These are phyloP conservation scores for Scatophagus argus DNA, from an alignment of 2,113 vertebrate genomes.

Conservation along the genomic window DNA sequence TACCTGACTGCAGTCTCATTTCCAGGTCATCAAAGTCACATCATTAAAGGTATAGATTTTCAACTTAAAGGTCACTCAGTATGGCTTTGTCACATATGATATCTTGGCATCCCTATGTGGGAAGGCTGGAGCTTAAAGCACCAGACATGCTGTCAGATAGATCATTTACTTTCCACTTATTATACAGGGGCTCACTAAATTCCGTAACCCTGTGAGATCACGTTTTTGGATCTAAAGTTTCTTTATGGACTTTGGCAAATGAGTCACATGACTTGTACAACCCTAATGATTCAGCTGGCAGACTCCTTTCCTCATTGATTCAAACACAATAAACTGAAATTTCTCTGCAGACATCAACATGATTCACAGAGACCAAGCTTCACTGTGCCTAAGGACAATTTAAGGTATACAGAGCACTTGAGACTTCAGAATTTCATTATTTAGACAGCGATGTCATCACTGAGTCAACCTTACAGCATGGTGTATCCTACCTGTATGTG, in stretches of 20 bases:
- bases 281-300: slow-evolving; percentile 45
- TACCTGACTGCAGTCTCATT: too few relatives aligned
- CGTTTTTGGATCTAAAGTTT: slow-evolving; percentile 2
- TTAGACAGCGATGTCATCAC: slow-evolving; percentile 56
- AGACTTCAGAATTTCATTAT: slow-evolving; percentile 54
- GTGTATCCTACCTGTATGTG: slow-evolving; percentile 37
- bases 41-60: too few relatives aligned
- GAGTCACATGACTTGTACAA: slow-evolving; percentile 38
- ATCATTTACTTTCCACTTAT: neutral
- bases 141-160: neutral
- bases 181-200: neutral
- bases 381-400: slow-evolving; percentile 28
- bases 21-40: too few relatives aligned
- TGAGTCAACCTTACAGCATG: slow-evolving; percentile 52
- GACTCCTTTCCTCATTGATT: slow-evolving; percentile 30
- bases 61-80: neutral
- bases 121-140: neutral
- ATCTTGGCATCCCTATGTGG: neutral
- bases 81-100: neutral
- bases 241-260: slow-evolving; percentile 18
- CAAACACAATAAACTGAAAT: slow-evolving; percentile 33
- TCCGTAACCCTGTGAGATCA: slow-evolving; percentile 11
- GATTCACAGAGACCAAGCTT: slow-evolving; percentile 44
- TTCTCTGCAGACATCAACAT: slow-evolving; percentile 37
- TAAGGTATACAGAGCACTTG: slow-evolving; percentile 34